Percentiles rank a stretch among this genome's conserved stretches.
These are phyloP conservation scores for Oreocharis arfaki DNA, from an alignment of 2,113 vertebrate species.

Conservation along the genomic window DNA sequence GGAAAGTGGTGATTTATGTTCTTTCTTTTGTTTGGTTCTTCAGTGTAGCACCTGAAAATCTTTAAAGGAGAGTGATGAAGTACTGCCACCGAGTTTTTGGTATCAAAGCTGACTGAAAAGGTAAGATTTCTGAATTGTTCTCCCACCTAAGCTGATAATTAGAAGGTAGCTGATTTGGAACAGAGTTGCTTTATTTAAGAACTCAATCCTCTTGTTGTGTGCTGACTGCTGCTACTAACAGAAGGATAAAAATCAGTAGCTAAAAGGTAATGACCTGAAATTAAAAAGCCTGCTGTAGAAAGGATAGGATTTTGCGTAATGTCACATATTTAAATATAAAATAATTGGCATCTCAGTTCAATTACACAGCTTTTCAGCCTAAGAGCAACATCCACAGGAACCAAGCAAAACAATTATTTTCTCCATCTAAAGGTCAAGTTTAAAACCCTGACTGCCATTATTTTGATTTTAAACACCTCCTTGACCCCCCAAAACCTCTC, in stretches of 20 bases:
- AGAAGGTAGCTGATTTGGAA: neutral
- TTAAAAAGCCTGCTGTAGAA: neutral
- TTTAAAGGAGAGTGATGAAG: neutral
- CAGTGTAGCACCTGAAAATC: neutral
- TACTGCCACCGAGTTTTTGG: neutral
- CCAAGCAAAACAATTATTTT: neutral
- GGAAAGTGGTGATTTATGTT: neutral
- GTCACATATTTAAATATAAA: neutral
- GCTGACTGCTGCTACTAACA: neutral
- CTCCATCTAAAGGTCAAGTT: neutral
- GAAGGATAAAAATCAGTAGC: neutral
- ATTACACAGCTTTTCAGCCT: neutral
- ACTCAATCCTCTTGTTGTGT: neutral
- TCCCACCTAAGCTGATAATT: neutral
- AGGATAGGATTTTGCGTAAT: neutral
- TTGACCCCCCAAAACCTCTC: neutral
- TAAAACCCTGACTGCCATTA: neutral
- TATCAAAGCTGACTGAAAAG: neutral
- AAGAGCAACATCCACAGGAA: neutral
- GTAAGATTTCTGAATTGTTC: neutral
- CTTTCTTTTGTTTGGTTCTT: neutral
- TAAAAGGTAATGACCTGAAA: neutral
- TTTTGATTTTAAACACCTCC: conserved; percentile 9
- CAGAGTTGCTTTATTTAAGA: neutral
- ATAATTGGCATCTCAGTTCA: conserved; percentile 16